These are phyloP conservation scores for Halocynthia roretzi DNA, from an alignment of 23 tunicate genomes.

Conservation along the genomic window DNA sequence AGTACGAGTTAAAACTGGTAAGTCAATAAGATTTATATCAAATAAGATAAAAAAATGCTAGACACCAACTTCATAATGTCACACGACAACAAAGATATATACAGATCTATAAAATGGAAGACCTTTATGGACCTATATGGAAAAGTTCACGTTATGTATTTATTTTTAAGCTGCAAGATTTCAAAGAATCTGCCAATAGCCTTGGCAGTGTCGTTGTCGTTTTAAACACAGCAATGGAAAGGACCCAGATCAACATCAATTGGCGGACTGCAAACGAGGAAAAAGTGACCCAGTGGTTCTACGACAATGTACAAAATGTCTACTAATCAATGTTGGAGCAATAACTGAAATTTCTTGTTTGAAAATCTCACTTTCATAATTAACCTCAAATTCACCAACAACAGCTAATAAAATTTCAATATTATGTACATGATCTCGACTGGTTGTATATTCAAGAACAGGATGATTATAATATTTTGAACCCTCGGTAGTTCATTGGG, in stretches of 20 bases:
- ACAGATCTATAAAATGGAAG: too few relatives aligned
- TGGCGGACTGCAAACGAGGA: slow-evolving; percentile 58
- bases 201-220: slow-evolving; percentile 39
- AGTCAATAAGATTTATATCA: slow-evolving; percentile 3
- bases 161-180: slow-evolving; percentile 39
- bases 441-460: too few relatives aligned
- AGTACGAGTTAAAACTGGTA: slow-evolving; percentile 46
- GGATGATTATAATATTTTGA: too few relatives aligned
- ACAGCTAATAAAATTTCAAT: too few relatives aligned
- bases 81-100: not conserved
- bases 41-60: not conserved
- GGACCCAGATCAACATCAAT: slow-evolving; percentile 41
- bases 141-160: not conserved
- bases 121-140: too few relatives aligned
- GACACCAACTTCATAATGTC: not conserved
- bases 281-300: slow-evolving; percentile 38
- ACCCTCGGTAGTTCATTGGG: too few relatives aligned
- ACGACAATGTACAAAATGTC: slow-evolving; percentile 11
- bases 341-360: too few relatives aligned
- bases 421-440: too few relatives aligned
- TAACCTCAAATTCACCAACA: too few relatives aligned
- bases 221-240: slow-evolving; percentile 53
- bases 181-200: slow-evolving; percentile 6
- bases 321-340: not conserved
- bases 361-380: too few relatives aligned